Evolutionary conservation across 2,113 vertebrate species (phyloP), one percentile per base, ranked within the genome.

Genomic region (Alces alces): DNA sequence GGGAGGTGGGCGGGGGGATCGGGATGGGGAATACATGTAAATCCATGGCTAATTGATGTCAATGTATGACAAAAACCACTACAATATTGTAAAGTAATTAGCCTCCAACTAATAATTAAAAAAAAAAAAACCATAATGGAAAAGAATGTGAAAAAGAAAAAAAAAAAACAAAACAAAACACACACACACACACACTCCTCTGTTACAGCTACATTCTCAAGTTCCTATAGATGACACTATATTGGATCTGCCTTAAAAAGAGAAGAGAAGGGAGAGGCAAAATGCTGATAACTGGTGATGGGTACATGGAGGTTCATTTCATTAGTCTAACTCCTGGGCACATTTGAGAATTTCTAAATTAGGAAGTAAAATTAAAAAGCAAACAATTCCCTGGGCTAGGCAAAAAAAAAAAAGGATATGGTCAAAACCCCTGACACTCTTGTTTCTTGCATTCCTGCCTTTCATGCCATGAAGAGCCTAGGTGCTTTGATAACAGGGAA

Each of bases 331-430:
- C n/a, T 79, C 73, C 12, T 43, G 12, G 55, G 27, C 64, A 36
- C 64, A 27, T 61, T 39, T 76, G 36, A 93, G 10, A 78, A 95
- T 86, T 82, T 97, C 93, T 91, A 95, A 92, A 91, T 50, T 28
- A 85, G 30, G 84, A 96, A 91, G 52, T 96, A 91, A 92, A 94
- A 83, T 60, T 87, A 84, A 96, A 94, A 96, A 78, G 15, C 36
- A 95, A 57, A 36, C 91, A 66, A 4, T 27, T n/a, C 47, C 13
- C n/a, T 76, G 39, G 25, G 28, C 39, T 73, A 91, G 45, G 39
- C 43, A 21, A 93, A 92, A 16, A 5, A 92, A 83, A n/a, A 66
- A 36, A n/a, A 19, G 54, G 15, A 60, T n/a, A 70, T 4, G 1
- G 7, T 70, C 14, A 91, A 91, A 43, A 91, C n/a, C 14, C 36